Evolutionary conservation across 2,113 vertebrate genomes (phyloP), one percentile per base, ranked within the genome.

Genomic region (Natator depressus): DNA sequence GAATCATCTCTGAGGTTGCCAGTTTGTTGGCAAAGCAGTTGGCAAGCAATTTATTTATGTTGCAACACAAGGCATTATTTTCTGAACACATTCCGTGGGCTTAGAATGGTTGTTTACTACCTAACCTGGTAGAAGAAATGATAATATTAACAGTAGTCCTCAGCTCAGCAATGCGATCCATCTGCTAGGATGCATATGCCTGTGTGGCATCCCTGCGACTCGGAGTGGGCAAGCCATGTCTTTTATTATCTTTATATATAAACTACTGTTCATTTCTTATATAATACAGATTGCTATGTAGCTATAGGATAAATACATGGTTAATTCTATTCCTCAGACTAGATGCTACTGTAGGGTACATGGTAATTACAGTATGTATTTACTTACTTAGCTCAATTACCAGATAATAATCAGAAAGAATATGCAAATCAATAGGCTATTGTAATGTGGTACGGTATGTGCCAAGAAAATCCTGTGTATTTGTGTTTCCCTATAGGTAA

Each of bases 381-480:
- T 95, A 89, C 94, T 98, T 97, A 92, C 85, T 94, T 95, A 95
- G 91, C 96, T 97, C 97, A 98, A 94, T 96, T 97, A 89, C 95
- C 93, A 97, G 94, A 94, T 97, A 97, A 97, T 96, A 95, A 95
- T 97, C 96, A 96, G 96, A 91, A 97, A 97, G 97, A 97, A 95
- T 97, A 97, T 98, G 97, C 86, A 97, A 97, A 98, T 97, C 96
- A 91, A 94, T 93, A 87, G 96, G 90, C 93, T 90, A 80, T 92
- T 96, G 95, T 89, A 95, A 95, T 92, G 94, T 95, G 93, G 96
- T 94, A 94, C 76, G 90, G 25, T 38, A 76, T 57, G 91, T 93
- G 90, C 94, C 94, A 91, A 95, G 93, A 93, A 93, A 97, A 97
- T 96, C 95, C 91, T 93, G 86, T 82, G 65, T 89, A 46, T 78